Base-by-base conservation (phyloP, 2,113 vertebrate species). In the Struthidea cinerea region DNA sequence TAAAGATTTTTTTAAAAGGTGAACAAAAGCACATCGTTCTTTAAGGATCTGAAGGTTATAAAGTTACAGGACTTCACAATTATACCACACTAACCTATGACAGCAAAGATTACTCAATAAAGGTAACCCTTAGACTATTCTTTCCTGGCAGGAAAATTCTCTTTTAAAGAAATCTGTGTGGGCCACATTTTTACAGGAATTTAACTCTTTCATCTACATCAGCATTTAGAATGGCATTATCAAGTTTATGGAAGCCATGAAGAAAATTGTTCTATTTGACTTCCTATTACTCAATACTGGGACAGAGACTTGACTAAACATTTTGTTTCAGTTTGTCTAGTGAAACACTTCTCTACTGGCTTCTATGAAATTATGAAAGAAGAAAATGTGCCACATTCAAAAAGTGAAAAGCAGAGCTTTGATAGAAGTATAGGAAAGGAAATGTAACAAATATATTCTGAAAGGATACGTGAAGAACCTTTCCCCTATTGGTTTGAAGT, bases 381-480 rank as follows among this genome's bases (percentile, higher is more conserved):
- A 67, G 24, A 53, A 81, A 87, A 78, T 24, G 20, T 20, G 11
- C 8, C 16, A 49, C 17, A 59, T 18, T 61, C 22, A 56, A 68
- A 55, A 83, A 71, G n/a, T 8, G 10, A 84, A 90, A 81, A 86
- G 32, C 19, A 74, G 35, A 63, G 55, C 47, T 84, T 76, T 2
- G 7, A 13, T 64, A 23, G 23, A 81, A 57, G 17, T 41, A 12
- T 27, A 49, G 21, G 35, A 75, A 6, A 70, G 28, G 32, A 74
- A 80, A 79, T 0, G 0, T 13, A 75, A 90, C 18, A 84, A 84
- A 61, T 42, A 35, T 4, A 64, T 73, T 70, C 32, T 39, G 30
- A 97, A 98, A 98, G 98, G 98, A 99, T 99, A 99, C 84, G 98
- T 99, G 92, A 99, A 99, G 70, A 98, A 94, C 22, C 92, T 98